Percentiles rank a stretch among this genome's conserved stretches.
Conservation (phyloP, 2,888 invertebrate genomes). For the Megalurothrips usitatus region DNA sequence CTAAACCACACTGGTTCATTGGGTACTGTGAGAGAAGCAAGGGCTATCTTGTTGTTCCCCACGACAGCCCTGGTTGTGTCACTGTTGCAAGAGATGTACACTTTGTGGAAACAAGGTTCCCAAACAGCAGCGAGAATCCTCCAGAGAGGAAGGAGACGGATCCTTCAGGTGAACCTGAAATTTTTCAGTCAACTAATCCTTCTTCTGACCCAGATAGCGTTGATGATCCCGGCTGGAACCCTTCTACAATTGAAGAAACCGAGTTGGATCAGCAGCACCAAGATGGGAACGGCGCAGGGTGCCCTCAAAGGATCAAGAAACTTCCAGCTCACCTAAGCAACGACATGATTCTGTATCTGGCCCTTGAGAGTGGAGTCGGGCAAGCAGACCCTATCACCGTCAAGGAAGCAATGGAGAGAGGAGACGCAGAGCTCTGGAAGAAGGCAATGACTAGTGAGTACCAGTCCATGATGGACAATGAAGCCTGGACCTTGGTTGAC, state of each 20-base stretch:
- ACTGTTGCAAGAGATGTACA: neutral
- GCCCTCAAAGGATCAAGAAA: neutral
- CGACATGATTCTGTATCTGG: neutral
- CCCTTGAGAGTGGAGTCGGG: neutral
- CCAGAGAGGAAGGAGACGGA: neutral
- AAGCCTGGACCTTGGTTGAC: slow-evolving; percentile 44
- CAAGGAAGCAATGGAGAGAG: neutral
- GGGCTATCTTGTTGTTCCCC: neutral
- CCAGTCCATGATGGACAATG: neutral
- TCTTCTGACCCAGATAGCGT: neutral
- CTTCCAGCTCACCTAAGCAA: neutral
- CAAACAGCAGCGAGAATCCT: too few species aligned
- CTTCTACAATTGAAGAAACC: too few species aligned
- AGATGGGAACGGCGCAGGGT: neutral
- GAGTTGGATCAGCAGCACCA: neutral
- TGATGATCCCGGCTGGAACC: too few species aligned
- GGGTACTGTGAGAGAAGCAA: neutral
- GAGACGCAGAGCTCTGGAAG: neutral
- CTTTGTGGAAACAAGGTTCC: neutral
- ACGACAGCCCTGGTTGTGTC: neutral
- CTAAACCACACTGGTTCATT: neutral
- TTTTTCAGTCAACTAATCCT: neutral
- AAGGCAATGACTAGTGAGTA: neutral
- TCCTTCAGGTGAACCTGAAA: neutral
- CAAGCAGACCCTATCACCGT: neutral